Evolutionary conservation across 2,888 invertebrate genomes (phyloP).

Genomic region (Eupithecia tripunctaria): DNA sequence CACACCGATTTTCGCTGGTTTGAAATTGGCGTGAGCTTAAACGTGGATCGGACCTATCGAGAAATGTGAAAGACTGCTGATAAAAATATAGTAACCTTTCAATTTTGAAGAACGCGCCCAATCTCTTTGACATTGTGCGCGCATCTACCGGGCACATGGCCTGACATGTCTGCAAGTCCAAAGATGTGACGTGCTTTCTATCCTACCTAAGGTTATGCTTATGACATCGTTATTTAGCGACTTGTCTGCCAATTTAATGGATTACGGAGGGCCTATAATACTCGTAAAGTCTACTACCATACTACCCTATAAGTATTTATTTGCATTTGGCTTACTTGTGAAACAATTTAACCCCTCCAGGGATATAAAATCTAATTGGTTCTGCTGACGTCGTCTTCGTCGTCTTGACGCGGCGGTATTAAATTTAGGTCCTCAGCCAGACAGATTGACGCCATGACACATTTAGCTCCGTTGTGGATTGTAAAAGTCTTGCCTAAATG

Average conservation of each 20-base stretch:
- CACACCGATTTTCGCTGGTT: constrained; percentile 15
- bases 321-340: not conserved
- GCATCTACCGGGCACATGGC: not conserved
- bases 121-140: not conserved
- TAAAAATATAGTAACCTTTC: not conserved
- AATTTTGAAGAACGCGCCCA: not conserved
- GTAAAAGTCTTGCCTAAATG: not conserved
- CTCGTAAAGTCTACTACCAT: too few relatives aligned
- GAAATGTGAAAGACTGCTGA: constrained; percentile 6
- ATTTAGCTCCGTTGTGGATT: not conserved
- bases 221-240: not conserved
- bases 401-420: not conserved
- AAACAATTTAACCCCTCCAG: not conserved
- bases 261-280: not conserved
- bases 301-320: not conserved
- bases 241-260: not conserved
- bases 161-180: not conserved
- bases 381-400: not conserved
- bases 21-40: not conserved
- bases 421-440: not conserved
- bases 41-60: not conserved
- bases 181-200: not conserved
- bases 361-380: not conserved
- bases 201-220: not conserved
- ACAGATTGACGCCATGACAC: not conserved